Evolutionary conservation across 2,888 invertebrate genomes (phyloP).

Genomic region (Chironomus riparius): DNA sequence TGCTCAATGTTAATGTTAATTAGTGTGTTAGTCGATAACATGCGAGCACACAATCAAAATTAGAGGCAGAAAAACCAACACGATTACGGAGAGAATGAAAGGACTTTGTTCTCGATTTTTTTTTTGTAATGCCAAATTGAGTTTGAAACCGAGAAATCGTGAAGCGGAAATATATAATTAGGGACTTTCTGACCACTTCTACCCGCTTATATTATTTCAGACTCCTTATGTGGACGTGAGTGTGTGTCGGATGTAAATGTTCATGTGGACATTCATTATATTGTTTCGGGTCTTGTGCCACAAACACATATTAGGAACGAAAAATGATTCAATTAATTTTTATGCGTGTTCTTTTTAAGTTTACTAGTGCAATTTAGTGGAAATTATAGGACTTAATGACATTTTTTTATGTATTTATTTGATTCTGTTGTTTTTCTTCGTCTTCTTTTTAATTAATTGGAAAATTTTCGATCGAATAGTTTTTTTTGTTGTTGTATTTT

Average conservation of each 20-base stretch:
- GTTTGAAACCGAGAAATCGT: background rate
- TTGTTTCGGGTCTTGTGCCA: background rate
- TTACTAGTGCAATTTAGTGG: background rate
- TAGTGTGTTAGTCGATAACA: constrained; percentile 8
- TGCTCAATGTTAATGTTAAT: constrained; percentile 6
- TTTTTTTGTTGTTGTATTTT: too few relatives aligned
- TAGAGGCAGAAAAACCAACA: too few relatives aligned
- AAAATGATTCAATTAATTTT: background rate
- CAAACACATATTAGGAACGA: background rate
- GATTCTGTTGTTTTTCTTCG: too few relatives aligned
- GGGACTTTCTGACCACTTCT: background rate
- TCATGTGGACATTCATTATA: too few relatives aligned
- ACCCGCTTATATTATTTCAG: too few relatives aligned
- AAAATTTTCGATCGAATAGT: too few relatives aligned
- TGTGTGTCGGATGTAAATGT: background rate
- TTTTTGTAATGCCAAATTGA: background rate
- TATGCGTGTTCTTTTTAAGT: background rate
- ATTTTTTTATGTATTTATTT: too few relatives aligned
- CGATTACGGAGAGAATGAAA: too few relatives aligned
- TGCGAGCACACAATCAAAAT: background rate
- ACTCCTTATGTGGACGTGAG: background rate
- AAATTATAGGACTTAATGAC: too few relatives aligned
- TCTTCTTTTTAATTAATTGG: too few relatives aligned
- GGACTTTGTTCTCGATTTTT: background rate
- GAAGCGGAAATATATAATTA: constrained; percentile 5